phyloP scores from a whole-genome alignment of 2,888 invertebrate genomes.

The Euphydryas editha region DNA sequence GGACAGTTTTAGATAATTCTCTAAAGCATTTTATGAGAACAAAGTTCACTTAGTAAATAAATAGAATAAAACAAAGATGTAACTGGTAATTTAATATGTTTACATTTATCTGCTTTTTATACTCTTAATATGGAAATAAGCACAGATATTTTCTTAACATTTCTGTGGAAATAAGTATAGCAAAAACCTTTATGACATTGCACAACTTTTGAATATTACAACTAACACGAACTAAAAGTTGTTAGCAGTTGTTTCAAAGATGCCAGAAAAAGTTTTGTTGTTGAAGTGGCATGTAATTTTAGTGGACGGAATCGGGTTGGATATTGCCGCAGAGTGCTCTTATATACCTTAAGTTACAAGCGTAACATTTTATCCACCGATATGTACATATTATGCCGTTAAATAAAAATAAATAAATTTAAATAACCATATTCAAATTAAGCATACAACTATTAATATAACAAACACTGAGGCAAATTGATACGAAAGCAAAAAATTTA shows the following conservation, averaged over 20 bases:
- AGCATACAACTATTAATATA: too few species aligned
- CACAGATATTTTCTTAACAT: too few species aligned
- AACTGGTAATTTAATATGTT: too few species aligned
- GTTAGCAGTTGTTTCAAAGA: constrained; percentile 59
- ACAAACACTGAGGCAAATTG: too few species aligned
- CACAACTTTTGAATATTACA: constrained; percentile 20
- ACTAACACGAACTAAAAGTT: constrained; percentile 38
- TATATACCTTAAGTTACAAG: constrained; percentile 46
- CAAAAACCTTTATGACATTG: not conserved
- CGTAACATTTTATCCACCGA: not conserved
- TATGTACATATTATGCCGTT: not conserved
- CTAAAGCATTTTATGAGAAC: too few species aligned
- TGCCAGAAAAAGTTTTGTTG: constrained; percentile 64
- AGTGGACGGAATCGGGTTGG: constrained; percentile 59
- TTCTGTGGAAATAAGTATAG: not conserved
- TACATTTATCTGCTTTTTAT: too few species aligned
- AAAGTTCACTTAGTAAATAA: too few species aligned
- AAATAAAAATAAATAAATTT: not conserved
- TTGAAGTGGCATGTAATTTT: constrained; percentile 67
- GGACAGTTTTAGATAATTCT: too few species aligned
- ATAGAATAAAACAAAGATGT: too few species aligned
- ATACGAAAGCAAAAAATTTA: too few species aligned
- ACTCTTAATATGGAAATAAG: too few species aligned
- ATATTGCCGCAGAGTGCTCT: constrained; percentile 67
- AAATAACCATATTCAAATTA: too few species aligned